Base-by-base conservation (phyloP, 2,888 invertebrate genomes). In the Harmothoe impar region DNA sequence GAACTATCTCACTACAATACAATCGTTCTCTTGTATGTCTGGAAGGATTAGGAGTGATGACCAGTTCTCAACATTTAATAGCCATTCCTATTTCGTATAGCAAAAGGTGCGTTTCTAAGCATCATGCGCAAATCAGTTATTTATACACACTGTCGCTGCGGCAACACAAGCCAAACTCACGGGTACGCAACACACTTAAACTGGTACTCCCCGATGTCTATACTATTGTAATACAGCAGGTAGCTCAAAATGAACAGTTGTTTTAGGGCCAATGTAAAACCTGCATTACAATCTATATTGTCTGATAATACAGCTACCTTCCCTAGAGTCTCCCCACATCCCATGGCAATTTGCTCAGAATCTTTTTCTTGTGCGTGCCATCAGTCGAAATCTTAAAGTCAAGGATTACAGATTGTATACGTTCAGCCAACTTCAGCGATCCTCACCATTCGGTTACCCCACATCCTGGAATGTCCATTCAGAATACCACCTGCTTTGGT, bases 81-180 rank as follows among this genome's bases (percentile, higher is more conserved):
- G n/a, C 62, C n/a, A 62, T 72, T 72, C 72, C 25, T 29, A 29
- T 72, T 72, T 62, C n/a, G 25, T 72, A 72, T 72, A 72, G 72
- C 29, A 72, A 72, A 20, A 72, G 72, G 20, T n/a, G 72, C 72
- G n/a, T 25, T 72, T 29, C 29, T 29, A 29, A 29, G 72, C 72
- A 23, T 72, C 72, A 23, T 72, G 0, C 20, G 29, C 25, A 29
- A 72, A 72, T n/a, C 29, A 62, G n/a, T 20, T 20, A 62, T 72
- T n/a, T 62, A 72, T 17, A 29, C 25, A 29, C 15, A 29, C 72
- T 15, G 29, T 1, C 20, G 20, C 29, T n/a, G 20, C 25, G 29
- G 72, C 72, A 72, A 72, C 72, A 72, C n/a, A 72, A 72, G 3
- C 72, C 72, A 72, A 62, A n/a, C 15, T 29, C 68, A 68, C 15